These are phyloP conservation scores for Rafetus swinhoei DNA, from an alignment of 2,113 vertebrate species.

Conservation along the genomic window DNA sequence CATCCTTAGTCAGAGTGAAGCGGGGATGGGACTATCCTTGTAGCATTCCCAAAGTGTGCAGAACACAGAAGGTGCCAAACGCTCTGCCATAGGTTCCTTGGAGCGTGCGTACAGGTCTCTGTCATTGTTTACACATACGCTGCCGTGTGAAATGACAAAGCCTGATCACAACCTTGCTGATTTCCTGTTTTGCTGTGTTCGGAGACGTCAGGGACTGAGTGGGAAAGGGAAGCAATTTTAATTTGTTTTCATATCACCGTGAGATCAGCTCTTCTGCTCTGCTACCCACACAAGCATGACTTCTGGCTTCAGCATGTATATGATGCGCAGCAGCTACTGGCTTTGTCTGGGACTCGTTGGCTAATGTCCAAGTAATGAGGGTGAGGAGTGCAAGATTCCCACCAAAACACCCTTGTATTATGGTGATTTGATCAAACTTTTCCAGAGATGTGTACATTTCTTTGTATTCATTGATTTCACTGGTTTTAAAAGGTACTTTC, in stretches of 20 bases:
- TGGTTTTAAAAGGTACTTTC: neutral
- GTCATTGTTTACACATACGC: neutral
- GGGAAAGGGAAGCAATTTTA: neutral
- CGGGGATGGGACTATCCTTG: neutral
- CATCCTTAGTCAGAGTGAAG: neutral
- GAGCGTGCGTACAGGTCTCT: neutral
- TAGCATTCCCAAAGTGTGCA: neutral
- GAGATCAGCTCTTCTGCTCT: neutral
- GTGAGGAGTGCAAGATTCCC: neutral
- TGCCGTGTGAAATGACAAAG: neutral
- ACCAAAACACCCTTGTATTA: neutral
- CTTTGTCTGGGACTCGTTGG: neutral
- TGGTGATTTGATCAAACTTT: neutral
- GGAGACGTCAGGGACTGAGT: neutral
- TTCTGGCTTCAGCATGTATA: neutral
- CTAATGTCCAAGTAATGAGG: neutral
- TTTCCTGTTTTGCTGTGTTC: neutral
- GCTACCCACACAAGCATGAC: neutral
- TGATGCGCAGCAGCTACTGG: neutral
- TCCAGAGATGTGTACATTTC: neutral
- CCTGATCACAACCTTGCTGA: neutral
- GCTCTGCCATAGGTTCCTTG: neutral
- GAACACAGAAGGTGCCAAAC: neutral
- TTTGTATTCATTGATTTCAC: neutral
- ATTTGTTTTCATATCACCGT: neutral